Base-by-base conservation (phyloP, 2,888 invertebrate genomes). In the Lampropteryx suffumata region DNA sequence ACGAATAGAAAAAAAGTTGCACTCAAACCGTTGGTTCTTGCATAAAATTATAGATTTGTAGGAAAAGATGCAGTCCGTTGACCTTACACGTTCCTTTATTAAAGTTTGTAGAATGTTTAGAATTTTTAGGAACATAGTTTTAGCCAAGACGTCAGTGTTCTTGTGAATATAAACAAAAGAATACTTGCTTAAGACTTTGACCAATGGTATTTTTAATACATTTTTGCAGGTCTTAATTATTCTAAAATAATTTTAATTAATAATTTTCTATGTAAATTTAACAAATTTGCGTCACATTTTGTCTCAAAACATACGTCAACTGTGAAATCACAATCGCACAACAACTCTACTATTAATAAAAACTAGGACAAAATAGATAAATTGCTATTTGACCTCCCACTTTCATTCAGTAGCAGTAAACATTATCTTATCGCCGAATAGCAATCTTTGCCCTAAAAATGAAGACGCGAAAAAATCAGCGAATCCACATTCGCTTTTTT, bases 1-100 rank as follows among this genome's bases (percentile, higher is more conserved):
- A 40, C 33, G 62, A 44, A 32, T 69, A 61, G 64, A 63, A 57
- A 61, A 14, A 54, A 59, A 49, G 60, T 64, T 65, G 62, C 73
- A 73, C 69, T 68, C 57, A 55, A 63, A 73, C 71, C 73, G 76
- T 75, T 76, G 71, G 24, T 41, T 32, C n/a, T 7, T 41, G 53
- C 53, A 53, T 53, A 45, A 53, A 53, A 53, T 53, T 53, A 53
- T 29, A 29, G n/a, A 47, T 39, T 44, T 12, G 13, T 32, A 42
- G 12, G 24, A 7, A 5, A 29, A n/a, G 11, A 17, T 39, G 35
- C 41, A 42, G 43, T 35, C 9, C 39, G 28, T 39, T 48, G 47
- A 46, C 51, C 46, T 51, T 42, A 34, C 17, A 28, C 9, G 12
- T 27, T 26, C 10, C 11, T 35, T 24, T 29, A 3, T 13, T 21